Percentiles rank a stretch among this genome's conserved stretches.
These are phyloP conservation scores for Corythaeola cristata DNA, from an alignment of 2,113 vertebrate genomes.

Conservation along the genomic window DNA sequence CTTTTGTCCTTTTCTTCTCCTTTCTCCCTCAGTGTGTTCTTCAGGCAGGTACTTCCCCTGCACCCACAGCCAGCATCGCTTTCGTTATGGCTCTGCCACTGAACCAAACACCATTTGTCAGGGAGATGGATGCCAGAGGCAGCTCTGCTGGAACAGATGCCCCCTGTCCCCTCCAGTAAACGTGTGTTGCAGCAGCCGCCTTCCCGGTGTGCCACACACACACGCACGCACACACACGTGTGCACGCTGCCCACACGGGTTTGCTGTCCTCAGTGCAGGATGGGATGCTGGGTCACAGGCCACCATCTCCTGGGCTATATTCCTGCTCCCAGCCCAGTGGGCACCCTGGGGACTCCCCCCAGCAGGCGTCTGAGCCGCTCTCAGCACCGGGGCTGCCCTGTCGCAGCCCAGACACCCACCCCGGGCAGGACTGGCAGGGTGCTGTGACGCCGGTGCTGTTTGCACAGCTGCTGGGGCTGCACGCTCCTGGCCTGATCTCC, in stretches of 20 bases:
- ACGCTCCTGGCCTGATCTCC: neutral
- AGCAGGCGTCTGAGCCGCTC: fast-evolving
- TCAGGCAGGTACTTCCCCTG: neutral
- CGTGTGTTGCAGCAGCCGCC: fast-evolving
- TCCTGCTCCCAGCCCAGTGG: neutral
- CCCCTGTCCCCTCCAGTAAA: neutral
- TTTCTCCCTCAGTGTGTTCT: neutral
- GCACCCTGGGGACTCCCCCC: too few species aligned
- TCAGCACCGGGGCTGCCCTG: neutral
- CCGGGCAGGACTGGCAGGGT: neutral
- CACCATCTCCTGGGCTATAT: fast-evolving
- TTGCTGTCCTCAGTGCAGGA: fast-evolving
- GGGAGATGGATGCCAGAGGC: neutral
- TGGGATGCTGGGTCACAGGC: neutral
- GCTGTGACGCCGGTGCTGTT: neutral
- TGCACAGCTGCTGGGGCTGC: neutral
- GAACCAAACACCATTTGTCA: conserved; percentile 38
- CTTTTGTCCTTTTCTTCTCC: neutral
- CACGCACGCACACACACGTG: fast-evolving
- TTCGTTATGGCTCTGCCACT: neutral
- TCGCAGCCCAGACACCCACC: neutral
- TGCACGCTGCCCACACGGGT: fast-evolving
- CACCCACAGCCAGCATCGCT: neutral
- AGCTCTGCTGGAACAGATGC: neutral
- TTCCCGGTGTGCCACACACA: neutral